Base-by-base conservation (phyloP, 2,113 vertebrate species). In the Alouatta palliata region DNA sequence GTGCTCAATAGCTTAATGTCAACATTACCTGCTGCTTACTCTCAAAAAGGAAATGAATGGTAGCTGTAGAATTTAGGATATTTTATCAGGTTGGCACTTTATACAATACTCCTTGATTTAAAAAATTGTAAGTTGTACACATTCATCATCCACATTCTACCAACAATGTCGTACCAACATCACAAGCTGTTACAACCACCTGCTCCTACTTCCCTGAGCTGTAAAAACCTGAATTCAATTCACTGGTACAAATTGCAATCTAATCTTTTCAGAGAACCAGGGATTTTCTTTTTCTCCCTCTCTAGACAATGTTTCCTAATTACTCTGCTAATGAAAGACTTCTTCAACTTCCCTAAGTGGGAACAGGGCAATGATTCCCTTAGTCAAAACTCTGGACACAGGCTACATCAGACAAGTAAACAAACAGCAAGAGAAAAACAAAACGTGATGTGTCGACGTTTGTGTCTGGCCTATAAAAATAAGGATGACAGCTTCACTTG, bases 1-100 rank as follows among this genome's bases (percentile, higher is more conserved):
- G 99, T 99, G 99, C 99, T 99, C 98, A 99, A 99, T 99, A 99
- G 99, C 99, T 99, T 99, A 98, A 99, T 99, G 99, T 99, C 99
- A 99, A 98, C 98, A 98, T 99, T 98, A 98, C 99, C 99, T 98
- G 98, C 99, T 98, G 99, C 98, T 97, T 99, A 99, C 98, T 98
- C 98, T 98, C 98, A 98, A 99, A 99, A 99, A 98, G 98, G 99
- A 98, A 98, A 98, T 98, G 98, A 99, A 99, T 98, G 98, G 99
- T 98, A 98, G 99, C 99, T 99, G 98, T 99, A 99, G 99, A 99
- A 98, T 99, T 99, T 99, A 99, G 99, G 96, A 95, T 35, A 92
- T 99, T 99, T 99, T 99, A 99, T 98, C 99, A 99, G 99, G 98
- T 99, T 99, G 99, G 99, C 99, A 99, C 99, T 98, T 99, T 99